Evolutionary conservation across 2,797 vertebrate genomes (phyloP).

Genomic region (Discoglossus pictus): DNA sequence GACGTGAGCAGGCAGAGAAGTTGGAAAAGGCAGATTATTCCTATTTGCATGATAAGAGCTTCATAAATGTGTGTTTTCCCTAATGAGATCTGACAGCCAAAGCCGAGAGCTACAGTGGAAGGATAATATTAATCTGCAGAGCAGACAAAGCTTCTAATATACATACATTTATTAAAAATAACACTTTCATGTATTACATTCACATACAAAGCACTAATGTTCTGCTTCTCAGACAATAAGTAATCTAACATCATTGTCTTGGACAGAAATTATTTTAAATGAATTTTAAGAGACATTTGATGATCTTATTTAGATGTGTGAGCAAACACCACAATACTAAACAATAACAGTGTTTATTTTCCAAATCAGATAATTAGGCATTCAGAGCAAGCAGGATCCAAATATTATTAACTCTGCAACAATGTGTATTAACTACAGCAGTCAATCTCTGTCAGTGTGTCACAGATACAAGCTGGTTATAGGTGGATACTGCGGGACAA

Average conservation of each 20-base stretch:
- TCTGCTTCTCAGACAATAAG: constrained; percentile 31
- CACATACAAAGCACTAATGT: constrained; percentile 3
- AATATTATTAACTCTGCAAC: constrained; percentile 3
- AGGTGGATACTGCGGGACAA: too few relatives aligned
- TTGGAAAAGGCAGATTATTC: constrained; percentile 31
- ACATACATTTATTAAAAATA: constrained; percentile 49
- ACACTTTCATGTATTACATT: constrained; percentile 20
- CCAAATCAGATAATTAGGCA: constrained; percentile 31
- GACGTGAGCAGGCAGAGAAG: constrained; percentile 20
- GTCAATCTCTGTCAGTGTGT: too few relatives aligned
- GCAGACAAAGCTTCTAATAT: constrained; percentile 32
- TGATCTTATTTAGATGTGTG: constrained; percentile 24
- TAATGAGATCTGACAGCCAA: constrained; percentile 48
- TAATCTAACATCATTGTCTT: constrained; percentile 36
- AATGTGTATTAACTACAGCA: too few relatives aligned
- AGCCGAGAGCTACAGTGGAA: constrained; percentile 36
- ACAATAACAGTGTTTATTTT: constrained; percentile 35
- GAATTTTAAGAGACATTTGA: constrained; percentile 4
- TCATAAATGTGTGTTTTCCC: constrained; percentile 42
- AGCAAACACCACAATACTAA: background rate
- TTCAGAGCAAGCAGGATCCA: constrained; percentile 11
- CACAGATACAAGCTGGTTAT: too few relatives aligned
- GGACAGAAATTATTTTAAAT: constrained; percentile 31
- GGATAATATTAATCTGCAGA: constrained; percentile 43
- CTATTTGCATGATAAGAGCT: constrained; percentile 48